Conservation (phyloP, 2,888 invertebrate species). For the Ecdyonurus torrentis region DNA sequence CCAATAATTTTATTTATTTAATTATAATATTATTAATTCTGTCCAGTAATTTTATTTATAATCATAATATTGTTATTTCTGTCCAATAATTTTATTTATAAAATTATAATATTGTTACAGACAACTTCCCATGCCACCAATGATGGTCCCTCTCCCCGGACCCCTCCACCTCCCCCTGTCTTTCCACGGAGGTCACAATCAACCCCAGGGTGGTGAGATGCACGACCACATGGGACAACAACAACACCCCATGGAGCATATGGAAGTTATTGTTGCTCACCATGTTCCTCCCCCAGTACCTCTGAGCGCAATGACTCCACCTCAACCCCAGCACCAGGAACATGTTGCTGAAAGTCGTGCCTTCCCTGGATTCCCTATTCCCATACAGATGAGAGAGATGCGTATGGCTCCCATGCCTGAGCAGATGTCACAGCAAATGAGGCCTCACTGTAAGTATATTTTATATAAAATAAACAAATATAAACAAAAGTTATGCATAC, state of each 20-base stretch:
- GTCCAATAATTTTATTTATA: no score
- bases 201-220: slow-evolving; percentile 18
- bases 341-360: slow-evolving; percentile 17
- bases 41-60: no score
- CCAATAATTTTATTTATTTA: no score
- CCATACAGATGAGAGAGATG: slow-evolving; percentile 21
- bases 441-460: slow-evolving; percentile 56
- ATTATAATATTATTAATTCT: no score
- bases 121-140: slow-evolving; percentile 28
- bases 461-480: neutral
- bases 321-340: neutral
- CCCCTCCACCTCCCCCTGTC: slow-evolving; percentile 16
- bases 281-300: slow-evolving; percentile 6
- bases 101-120: no score
- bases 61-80: no score
- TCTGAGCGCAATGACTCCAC: neutral
- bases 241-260: neutral
- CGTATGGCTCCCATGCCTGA: slow-evolving; percentile 31
- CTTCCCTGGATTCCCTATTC: slow-evolving; percentile 25
- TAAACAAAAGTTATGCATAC: neutral
- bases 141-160: slow-evolving; percentile 17
- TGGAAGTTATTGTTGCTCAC: slow-evolving; percentile 6
- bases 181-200: slow-evolving; percentile 16
- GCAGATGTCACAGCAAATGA: slow-evolving; percentile 38
- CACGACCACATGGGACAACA: slow-evolving; percentile 11